Evolutionary conservation across 2,888 invertebrate genomes (phyloP), one percentile per base, ranked within the genome.

Genomic region (Eumacrocentrus americanus): DNA sequence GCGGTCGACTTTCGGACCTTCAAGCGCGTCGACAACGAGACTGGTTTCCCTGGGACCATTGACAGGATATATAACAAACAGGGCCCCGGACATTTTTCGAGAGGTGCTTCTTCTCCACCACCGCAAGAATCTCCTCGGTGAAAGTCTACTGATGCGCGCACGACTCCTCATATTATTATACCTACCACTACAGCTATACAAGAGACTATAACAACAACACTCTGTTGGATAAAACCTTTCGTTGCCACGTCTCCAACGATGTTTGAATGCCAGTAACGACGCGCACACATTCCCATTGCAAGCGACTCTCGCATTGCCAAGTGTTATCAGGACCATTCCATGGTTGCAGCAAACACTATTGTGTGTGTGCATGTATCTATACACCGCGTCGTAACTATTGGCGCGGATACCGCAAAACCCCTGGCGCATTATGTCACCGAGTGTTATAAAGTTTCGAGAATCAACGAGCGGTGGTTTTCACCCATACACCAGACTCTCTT

Each of bases 1-100:
- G 58, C 42, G 57, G 56, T 59, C 61, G 64, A 61, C 61, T 64
- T 64, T 64, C 57, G 64, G 59, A 48, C 54, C 56, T 63, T 55
- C 48, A 20, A 59, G 29, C n/a, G n/a, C n/a, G n/a, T n/a, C n/a
- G n/a, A n/a, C 9, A 58, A 55, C 55, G 35, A 55, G 51, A 54
- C 60, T 60, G 60, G 60, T 55, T 48, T 60, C 42, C 42, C 54
- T 54, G 54, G 48, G 44, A 22, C 55, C 46, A 46, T n/a, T 50
- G 34, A 52, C n/a, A 22, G 42, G 53, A 14, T 47, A 56, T 56
- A 42, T 42, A 48, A 56, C 47, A 59, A 57, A 50, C 38, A 58
- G 62, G 54, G 54, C 61, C 61, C n/a, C n/a, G n/a, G 61, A 61
- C 29, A 57, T 60, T 61, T 63, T 58, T n/a, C 52, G 44, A 51